A percentile compares a stretch with the other conserved stretches of the same genome.
Conservation (phyloP, 2,113 vertebrate genomes). For the Bubo blakistoni region DNA sequence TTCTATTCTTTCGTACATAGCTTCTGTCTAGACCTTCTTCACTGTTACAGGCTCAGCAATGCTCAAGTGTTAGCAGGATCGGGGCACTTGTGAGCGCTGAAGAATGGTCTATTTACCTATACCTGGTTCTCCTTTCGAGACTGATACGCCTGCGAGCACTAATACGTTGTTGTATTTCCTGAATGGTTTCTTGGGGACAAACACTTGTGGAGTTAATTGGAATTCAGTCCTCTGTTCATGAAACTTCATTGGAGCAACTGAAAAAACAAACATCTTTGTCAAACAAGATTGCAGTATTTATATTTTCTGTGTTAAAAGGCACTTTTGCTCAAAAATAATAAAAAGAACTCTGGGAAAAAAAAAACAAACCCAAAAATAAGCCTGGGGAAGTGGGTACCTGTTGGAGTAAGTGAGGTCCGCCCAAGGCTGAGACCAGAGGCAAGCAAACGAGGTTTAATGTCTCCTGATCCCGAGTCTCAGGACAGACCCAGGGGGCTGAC, state of each 20-base stretch:
- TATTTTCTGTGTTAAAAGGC: not conserved
- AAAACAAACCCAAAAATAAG: not conserved
- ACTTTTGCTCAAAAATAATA: not conserved
- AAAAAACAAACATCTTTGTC: conserved; percentile 29
- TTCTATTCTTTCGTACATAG: conserved; percentile 4
- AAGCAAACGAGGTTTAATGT: not conserved
- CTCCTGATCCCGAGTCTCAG: not conserved
- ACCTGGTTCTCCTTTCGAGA: not conserved
- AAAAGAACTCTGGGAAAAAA: not conserved
- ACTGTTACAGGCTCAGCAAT: not conserved
- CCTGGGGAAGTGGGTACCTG: not conserved
- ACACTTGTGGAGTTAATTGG: conserved; percentile 52
- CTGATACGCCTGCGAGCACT: not conserved
- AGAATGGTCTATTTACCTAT: conserved; percentile 22
- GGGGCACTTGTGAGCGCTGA: conserved; percentile 15
- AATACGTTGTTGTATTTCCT: not conserved
- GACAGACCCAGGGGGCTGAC: not conserved
- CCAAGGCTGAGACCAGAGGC: not conserved
- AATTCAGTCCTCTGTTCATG: conserved; percentile 14
- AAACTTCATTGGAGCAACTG: conserved; percentile 34
- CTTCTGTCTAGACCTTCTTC: conserved; percentile 25
- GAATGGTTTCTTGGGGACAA: conserved; percentile 43
- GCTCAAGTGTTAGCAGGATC: conserved; percentile 29
- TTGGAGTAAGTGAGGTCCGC: not conserved
- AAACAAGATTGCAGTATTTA: not conserved